phyloP scores from a whole-genome alignment of 2,797 vertebrate genomes.

The Anguilla anguilla region DNA sequence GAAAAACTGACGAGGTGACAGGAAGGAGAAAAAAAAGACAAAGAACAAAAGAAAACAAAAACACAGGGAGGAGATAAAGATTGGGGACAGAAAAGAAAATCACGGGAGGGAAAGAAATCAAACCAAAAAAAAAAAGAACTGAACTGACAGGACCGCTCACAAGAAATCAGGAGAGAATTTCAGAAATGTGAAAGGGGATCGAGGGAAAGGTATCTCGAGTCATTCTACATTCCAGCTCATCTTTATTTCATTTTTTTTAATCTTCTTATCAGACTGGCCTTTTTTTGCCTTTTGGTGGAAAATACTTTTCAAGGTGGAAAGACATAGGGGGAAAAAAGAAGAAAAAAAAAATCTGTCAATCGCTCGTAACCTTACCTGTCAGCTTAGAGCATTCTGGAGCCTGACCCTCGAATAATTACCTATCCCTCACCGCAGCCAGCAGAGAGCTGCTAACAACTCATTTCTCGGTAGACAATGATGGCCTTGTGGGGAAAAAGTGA shows the following conservation, averaged over 20 bases:
- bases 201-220: background rate
- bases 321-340: background rate
- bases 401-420: slow-evolving; percentile 17
- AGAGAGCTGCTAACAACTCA: slow-evolving; percentile 7
- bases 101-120: background rate
- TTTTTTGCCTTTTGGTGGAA: background rate
- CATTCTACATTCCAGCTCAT: background rate
- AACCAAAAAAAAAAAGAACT: background rate
- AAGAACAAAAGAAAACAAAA: slow-evolving; percentile 9
- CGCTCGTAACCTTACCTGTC: slow-evolving; percentile 20
- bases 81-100: background rate
- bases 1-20: slow-evolving; percentile 30
- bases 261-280: background rate
- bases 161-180: background rate
- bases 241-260: background rate
- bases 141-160: background rate
- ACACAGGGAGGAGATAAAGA: background rate
- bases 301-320: background rate
- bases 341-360: slow-evolving; percentile 3
- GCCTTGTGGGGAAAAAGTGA: background rate
- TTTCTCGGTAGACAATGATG: background rate
- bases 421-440: background rate
- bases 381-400: background rate
- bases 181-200: slow-evolving; percentile 30
- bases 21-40: slow-evolving; percentile 18